Conservation (phyloP, 2,888 invertebrate genomes). For the Masnerella sp. region DNA sequence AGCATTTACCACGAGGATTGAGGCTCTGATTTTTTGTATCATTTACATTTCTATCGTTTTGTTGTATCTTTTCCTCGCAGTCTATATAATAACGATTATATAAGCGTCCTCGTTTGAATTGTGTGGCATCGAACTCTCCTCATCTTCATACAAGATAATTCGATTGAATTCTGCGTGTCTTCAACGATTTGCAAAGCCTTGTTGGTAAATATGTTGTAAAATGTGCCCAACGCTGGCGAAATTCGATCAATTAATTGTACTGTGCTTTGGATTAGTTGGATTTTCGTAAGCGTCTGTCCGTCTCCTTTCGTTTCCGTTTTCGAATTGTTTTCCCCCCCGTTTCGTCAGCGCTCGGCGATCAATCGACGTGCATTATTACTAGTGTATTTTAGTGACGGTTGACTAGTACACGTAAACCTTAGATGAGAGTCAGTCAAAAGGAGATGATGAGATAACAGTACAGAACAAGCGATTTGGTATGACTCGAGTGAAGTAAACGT, state of each 20-base stretch:
- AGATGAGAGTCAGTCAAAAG: constrained; percentile 44
- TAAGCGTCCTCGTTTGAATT: constrained; percentile 15
- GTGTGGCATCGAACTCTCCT: constrained; percentile 26
- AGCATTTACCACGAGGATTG: constrained; percentile 48
- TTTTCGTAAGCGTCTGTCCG: no score
- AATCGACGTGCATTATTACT: constrained; percentile 68
- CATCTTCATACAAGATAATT: constrained; percentile 20
- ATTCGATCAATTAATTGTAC: constrained; percentile 25
- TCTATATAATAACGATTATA: constrained; percentile 8
- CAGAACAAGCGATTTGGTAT: constrained; percentile 50
- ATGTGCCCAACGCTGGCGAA: constrained; percentile 52
- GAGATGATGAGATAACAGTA: constrained; percentile 19
- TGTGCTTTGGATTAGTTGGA: no score
- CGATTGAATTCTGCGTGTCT: constrained; percentile 34
- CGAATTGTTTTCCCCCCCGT: constrained; percentile 14
- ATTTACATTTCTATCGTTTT: constrained; percentile 21
- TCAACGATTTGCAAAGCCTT: constrained; percentile 29
- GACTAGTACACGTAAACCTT: constrained; percentile 51
- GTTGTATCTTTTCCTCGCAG: constrained; percentile 10
- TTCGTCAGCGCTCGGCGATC: constrained; percentile 65
- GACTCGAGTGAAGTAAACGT: constrained; percentile 42
- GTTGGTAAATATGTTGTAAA: constrained; percentile 50
- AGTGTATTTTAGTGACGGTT: constrained; percentile 59
- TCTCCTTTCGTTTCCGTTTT: constrained; percentile 11
- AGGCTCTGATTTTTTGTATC: constrained; percentile 23